Evolutionary conservation across 2,113 vertebrate genomes (phyloP).

Genomic region (Mus pahari): DNA sequence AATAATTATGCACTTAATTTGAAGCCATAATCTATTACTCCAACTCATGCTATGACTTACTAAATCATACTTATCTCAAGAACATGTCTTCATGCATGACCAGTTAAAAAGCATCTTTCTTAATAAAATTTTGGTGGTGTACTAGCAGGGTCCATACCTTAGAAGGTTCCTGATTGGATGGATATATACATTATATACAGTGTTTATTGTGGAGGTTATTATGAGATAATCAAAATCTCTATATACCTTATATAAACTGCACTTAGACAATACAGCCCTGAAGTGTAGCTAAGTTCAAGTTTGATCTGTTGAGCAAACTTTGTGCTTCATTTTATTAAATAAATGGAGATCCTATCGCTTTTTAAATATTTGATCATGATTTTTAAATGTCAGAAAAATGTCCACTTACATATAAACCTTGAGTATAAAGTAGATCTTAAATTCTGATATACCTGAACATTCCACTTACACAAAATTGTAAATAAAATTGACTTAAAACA

Average conservation of each 20-base stretch:
- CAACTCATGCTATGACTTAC: neutral
- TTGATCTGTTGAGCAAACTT: neutral
- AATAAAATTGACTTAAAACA: constrained; percentile 40
- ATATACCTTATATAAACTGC: neutral
- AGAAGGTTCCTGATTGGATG: neutral
- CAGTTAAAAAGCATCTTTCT: neutral
- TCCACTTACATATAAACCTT: neutral
- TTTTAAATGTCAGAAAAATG: constrained; percentile 26
- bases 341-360: neutral
- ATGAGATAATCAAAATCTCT: neutral
- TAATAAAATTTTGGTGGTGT: neutral
- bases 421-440: constrained; percentile 28
- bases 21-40: neutral
- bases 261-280: neutral
- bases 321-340: constrained; percentile 42
- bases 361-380: constrained; percentile 1
- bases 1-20: neutral
- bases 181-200: neutral
- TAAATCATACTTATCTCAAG: neutral
- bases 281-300: constrained; percentile 27
- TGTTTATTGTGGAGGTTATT: neutral
- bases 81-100: neutral
- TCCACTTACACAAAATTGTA: constrained; percentile 33
- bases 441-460: neutral
- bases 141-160: neutral